These are phyloP conservation scores for Orthosia gracilis DNA, from an alignment of 2,888 invertebrate species.

Conservation along the genomic window DNA sequence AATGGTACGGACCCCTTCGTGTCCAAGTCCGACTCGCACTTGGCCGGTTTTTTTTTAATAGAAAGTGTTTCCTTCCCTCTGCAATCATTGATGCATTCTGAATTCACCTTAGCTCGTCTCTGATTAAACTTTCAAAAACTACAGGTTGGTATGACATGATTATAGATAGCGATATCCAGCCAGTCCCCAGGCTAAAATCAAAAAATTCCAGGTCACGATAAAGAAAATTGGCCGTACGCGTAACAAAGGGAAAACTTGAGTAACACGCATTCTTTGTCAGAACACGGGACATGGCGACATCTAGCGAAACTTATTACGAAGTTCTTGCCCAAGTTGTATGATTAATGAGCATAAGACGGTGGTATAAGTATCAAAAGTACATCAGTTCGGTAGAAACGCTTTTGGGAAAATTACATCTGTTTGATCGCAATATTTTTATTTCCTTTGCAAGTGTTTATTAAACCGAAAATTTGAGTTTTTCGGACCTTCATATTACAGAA, in stretches of 20 bases:
- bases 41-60: too few species aligned
- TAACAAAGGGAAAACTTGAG: constrained; percentile 37
- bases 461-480: neutral
- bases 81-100: neutral
- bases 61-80: neutral
- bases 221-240: constrained; percentile 32
- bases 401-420: neutral
- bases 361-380: constrained; percentile 34
- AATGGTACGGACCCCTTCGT: too few species aligned
- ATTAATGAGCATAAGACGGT: constrained; percentile 42
- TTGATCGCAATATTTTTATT: constrained; percentile 2
- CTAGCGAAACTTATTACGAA: constrained; percentile 44
- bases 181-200: constrained; percentile 10
- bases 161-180: constrained; percentile 7
- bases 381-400: constrained; percentile 14
- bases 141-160: neutral
- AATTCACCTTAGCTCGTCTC: neutral
- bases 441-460: neutral
- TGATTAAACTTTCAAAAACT: neutral
- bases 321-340: constrained; percentile 40
- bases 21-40: too few species aligned
- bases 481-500: neutral
- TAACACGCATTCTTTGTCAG: constrained; percentile 43
- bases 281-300: constrained; percentile 34
- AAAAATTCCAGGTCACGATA: constrained; percentile 35